phyloP scores from a whole-genome alignment of 2,113 vertebrate genomes.

The Stigmatopora nigra region DNA sequence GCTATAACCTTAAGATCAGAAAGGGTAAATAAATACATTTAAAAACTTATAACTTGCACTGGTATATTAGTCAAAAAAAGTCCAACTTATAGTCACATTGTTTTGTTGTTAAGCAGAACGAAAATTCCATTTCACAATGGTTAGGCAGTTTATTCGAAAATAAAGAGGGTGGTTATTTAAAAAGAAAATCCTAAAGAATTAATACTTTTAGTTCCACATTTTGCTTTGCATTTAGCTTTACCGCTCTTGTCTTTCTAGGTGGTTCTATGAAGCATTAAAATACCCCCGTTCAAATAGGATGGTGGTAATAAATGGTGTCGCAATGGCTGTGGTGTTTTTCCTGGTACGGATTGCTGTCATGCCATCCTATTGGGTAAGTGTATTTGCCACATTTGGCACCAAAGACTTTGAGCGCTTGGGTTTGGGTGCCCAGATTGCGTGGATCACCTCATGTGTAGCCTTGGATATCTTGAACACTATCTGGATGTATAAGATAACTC shows the following conservation, averaged over 20 bases:
- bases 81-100: no score
- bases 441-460: slow-evolving; percentile 71
- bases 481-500: slow-evolving; percentile 75
- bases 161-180: background rate
- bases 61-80: no score
- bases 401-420: slow-evolving; percentile 67
- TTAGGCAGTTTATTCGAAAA: background rate
- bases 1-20: no score
- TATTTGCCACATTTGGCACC: slow-evolving; percentile 72
- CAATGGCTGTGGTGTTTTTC: slow-evolving; percentile 73
- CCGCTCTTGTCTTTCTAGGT: slow-evolving; percentile 45
- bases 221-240: background rate
- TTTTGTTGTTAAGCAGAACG: background rate
- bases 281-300: slow-evolving; percentile 65
- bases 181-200: background rate
- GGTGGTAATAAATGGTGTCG: slow-evolving; percentile 69
- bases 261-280: slow-evolving; percentile 71
- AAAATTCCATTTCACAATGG: background rate
- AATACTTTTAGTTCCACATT: background rate
- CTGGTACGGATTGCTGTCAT: slow-evolving; percentile 74
- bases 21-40: no score
- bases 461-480: slow-evolving; percentile 72
- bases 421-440: slow-evolving; percentile 71
- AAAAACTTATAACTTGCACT: no score
- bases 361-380: slow-evolving; percentile 74